These are phyloP conservation scores for Sinopyrophorus schimmeli DNA, from an alignment of 2,888 invertebrate species.

Conservation along the genomic window DNA sequence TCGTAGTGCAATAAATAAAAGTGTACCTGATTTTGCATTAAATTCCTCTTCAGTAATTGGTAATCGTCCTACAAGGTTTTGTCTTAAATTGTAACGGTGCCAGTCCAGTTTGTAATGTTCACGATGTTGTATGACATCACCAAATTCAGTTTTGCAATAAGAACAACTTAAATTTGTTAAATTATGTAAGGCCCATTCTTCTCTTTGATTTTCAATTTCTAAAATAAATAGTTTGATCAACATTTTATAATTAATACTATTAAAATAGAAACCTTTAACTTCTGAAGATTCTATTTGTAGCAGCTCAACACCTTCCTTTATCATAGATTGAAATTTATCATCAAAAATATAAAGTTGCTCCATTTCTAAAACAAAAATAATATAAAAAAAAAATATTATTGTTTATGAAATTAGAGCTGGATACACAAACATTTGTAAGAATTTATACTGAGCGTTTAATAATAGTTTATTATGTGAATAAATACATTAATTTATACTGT, in stretches of 20 bases:
- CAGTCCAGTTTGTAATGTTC: slow-evolving; percentile 82
- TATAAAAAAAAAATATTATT: too few species aligned
- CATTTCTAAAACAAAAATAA: slow-evolving; percentile 28
- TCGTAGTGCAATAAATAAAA: background rate
- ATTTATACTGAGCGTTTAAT: too few species aligned
- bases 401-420: too few species aligned
- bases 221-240: slow-evolving; percentile 4
- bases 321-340: slow-evolving; percentile 42
- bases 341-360: slow-evolving; percentile 45
- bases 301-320: slow-evolving; percentile 40
- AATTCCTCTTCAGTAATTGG: slow-evolving; percentile 64
- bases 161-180: slow-evolving; percentile 55
- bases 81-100: slow-evolving; percentile 82
- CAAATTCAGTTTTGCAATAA: slow-evolving; percentile 60
- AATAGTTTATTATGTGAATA: too few species aligned
- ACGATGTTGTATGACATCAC: slow-evolving; percentile 65
- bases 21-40: slow-evolving; percentile 55
- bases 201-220: slow-evolving; percentile 3
- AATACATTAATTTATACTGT: too few species aligned
- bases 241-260: too few species aligned
- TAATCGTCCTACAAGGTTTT: slow-evolving; percentile 64
- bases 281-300: slow-evolving; percentile 39
- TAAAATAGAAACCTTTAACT: slow-evolving; percentile 17
- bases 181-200: slow-evolving; percentile 6
- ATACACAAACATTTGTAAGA: too few species aligned